phyloP scores from a whole-genome alignment of 2,888 invertebrate species.

The Caenorhabditis plicata region DNA sequence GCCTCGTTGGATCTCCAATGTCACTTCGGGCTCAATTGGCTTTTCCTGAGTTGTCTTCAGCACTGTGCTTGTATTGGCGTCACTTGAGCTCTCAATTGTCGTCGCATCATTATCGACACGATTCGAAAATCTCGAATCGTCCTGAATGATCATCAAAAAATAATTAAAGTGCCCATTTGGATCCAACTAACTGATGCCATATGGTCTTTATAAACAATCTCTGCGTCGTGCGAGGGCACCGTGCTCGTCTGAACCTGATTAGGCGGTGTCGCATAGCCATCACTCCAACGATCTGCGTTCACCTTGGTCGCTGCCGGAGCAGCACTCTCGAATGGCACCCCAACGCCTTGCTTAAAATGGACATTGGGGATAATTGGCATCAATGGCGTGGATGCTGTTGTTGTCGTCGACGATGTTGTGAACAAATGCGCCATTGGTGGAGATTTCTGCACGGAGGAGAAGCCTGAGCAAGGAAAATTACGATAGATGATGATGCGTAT shows the following conservation, averaged over 20 bases:
- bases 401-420: slow-evolving; percentile 19
- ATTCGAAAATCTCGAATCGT: slow-evolving; percentile 9
- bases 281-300: slow-evolving; percentile 34
- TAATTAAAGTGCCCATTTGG: not conserved
- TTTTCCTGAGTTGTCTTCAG: slow-evolving; percentile 39
- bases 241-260: not conserved
- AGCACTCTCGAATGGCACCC: slow-evolving; percentile 29
- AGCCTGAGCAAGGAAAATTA: no score
- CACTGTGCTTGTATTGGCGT: slow-evolving; percentile 7
- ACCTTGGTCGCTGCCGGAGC: slow-evolving; percentile 13
- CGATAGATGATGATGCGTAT: no score
- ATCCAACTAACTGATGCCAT: slow-evolving; percentile 17
- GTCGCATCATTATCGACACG: slow-evolving; percentile 3
- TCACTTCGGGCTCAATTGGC: slow-evolving; percentile 38
- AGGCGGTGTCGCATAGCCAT: slow-evolving; percentile 26
- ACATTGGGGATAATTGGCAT: slow-evolving; percentile 29
- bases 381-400: slow-evolving; percentile 9
- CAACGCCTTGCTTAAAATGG: slow-evolving; percentile 31
- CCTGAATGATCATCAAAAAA: slow-evolving; percentile 10
- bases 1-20: slow-evolving; percentile 59
- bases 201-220: slow-evolving; percentile 31
- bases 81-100: not conserved
- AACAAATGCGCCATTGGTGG: slow-evolving; percentile 21
- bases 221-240: not conserved
- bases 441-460: slow-evolving; percentile 6